Base-by-base conservation (phyloP, 1,140 invertebrate species). In the Ceratitis capitata region DNA sequence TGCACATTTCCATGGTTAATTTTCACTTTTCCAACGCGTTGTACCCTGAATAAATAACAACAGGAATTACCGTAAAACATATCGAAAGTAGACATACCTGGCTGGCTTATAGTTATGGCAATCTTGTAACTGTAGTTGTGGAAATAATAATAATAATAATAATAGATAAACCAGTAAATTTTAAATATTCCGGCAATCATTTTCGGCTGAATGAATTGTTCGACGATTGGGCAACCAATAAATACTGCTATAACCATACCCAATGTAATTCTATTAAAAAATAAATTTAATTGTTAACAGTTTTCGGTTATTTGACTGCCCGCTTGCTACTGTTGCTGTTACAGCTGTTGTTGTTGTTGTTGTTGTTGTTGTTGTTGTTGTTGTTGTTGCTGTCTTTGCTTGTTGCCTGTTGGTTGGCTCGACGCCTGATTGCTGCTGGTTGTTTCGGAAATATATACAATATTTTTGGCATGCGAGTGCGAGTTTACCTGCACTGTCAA, bases 281-380 rank as follows among this genome's bases (percentile, higher is more conserved):
- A 78, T 45, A 78, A 42, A 78, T 42, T 78, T 45, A 45, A 78
- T 45, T 78, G 35, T 78, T 45, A 78, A 78, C 69, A 39, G 19
- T 78, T 78, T 78, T 78, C 69, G 39, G 69, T 45, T 78, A 12
- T 78, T 78, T 78, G 69, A 78, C 35, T 78, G 69, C n/a, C 39
- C 32, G n/a, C 19, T 78, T 78, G 39, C 69, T 23, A n/a, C n/a
- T n/a, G n/a, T n/a, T n/a, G n/a, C n/a, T n/a, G n/a, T n/a, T n/a
- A n/a, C n/a, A 78, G 16, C 32, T 78, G 39, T n/a, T 35, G n/a
- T 19, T 45, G 19, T 7, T 42, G 39, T 35, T 69, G 58, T 12
- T 29, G n/a, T n/a, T n/a, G n/a, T n/a, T n/a, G n/a, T 78, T 78
- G 39, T 39, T 23, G 9, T n/a, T n/a, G n/a, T n/a, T n/a, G n/a